Base-by-base conservation (phyloP, 2,888 invertebrate genomes). In the Conistra vaccinii region DNA sequence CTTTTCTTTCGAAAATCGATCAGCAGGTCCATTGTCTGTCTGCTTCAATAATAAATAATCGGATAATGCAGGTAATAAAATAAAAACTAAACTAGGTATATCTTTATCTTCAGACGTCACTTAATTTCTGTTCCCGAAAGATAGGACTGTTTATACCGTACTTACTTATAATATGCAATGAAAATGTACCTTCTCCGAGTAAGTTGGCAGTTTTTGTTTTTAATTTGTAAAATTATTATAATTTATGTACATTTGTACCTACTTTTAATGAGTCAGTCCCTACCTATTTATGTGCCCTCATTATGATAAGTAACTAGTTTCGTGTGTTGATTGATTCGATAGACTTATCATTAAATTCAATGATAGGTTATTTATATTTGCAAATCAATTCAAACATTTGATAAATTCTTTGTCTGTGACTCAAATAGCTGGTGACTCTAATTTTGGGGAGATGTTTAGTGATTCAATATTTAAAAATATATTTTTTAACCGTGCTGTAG, bases 271-370 rank as follows among this genome's bases (percentile, higher is more conserved):
- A n/a, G n/a, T 55, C 2, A 12, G n/a, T 12, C 10, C n/a, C 26
- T 48, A 58, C 32, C 23, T 79, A 48, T 48, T 60, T 73, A 69
- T n/a, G n/a, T 69, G 65, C 26, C 69, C 69, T 63, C 55, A 61
- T 76, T 76, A 48, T 39, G 55, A 45, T 42, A 79, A 80, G 51
- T 65, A 78, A 69, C 53, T 66, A 66, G 7, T 57, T 80, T 66
- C 39, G 45, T 67, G 51, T 55, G 32, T 69, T 45, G 69, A 81
- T 76, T 81, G 76, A 76, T 66, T 67, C n/a, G 57, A 67, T 58
- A 55, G n/a, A 65, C 51, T 48, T 81, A 72, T 68, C 42, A 60
- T 63, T 35, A n/a, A 39, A 67, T 45, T 67, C 42, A 70, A 58
- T 67, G 42, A 57, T 57, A 55, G n/a, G 14, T 61, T 55, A 75